These are phyloP conservation scores for Castor canadensis DNA, from an alignment of 2,113 vertebrate genomes.

Conservation along the genomic window DNA sequence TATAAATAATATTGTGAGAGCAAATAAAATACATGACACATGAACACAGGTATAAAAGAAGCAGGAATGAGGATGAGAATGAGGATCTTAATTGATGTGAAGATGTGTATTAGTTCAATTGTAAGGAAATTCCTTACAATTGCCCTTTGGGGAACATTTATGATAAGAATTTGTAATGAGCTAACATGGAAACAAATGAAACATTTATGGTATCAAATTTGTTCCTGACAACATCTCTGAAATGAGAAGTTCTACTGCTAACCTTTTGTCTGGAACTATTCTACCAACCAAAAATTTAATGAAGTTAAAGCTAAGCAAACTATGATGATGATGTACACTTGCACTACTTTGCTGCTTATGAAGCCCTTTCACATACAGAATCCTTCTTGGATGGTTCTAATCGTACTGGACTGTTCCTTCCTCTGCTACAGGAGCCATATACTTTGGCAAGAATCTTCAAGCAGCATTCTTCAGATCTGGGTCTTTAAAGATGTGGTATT, in stretches of 20 bases:
- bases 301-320: conserved; percentile 51
- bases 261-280: conserved; percentile 57
- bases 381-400: background rate
- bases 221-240: conserved; percentile 39
- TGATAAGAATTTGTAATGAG: conserved; percentile 33
- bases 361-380: conserved; percentile 34
- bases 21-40: conserved; percentile 2
- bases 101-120: conserved; percentile 41
- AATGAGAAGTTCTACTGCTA: conserved; percentile 18
- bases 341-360: conserved; percentile 5
- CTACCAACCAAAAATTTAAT: conserved; percentile 35
- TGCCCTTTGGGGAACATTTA: background rate
- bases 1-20: background rate
- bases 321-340: background rate
- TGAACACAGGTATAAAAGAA: background rate
- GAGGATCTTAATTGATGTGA: background rate
- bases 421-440: conserved; percentile 21
- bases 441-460: conserved; percentile 38
- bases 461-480: conserved; percentile 17
- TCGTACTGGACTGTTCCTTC: background rate
- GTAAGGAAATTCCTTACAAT: conserved; percentile 1
- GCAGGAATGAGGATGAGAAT: conserved; percentile 25
- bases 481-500: conserved; percentile 51
- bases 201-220: conserved; percentile 49
- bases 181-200: conserved; percentile 55